Conservation (phyloP, 2,888 invertebrate species). For the Drosophila mimica region DNA sequence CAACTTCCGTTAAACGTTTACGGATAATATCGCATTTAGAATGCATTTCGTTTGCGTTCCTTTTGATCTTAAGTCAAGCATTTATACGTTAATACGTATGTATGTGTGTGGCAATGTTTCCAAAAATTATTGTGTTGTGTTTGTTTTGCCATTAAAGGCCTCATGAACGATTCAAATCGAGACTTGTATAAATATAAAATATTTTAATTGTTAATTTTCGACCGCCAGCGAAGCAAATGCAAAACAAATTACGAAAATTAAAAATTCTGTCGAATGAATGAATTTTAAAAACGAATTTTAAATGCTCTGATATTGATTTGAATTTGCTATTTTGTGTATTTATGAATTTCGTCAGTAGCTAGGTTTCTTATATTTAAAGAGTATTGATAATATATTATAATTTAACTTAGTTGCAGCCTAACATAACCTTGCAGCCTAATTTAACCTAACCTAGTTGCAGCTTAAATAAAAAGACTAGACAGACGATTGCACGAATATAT, state of each 20-base stretch:
- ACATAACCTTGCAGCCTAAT: too few species aligned
- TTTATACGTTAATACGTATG: neutral
- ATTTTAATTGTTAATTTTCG: conserved; percentile 49
- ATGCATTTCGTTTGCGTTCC: conserved; percentile 63
- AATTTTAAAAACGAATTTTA: neutral
- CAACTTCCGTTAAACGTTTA: conserved; percentile 62
- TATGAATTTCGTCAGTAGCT: too few species aligned
- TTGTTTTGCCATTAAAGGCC: conserved; percentile 20
- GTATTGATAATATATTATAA: too few species aligned
- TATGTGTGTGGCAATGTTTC: neutral
- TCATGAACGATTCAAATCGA: conserved; percentile 16
- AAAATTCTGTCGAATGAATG: neutral
- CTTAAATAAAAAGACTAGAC: too few species aligned
- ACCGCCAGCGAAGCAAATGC: conserved; percentile 1
- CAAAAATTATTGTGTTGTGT: conserved; percentile 17
- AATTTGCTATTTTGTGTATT: too few species aligned
- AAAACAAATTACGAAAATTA: conserved; percentile 14
- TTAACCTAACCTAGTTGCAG: too few species aligned
- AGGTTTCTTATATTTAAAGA: too few species aligned
- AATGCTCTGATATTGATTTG: conserved; percentile 8
- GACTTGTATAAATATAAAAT: conserved; percentile 31
- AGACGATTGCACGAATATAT: neutral
- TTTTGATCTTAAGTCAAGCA: conserved; percentile 59
- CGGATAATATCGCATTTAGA: conserved; percentile 72
- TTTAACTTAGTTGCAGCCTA: too few species aligned